phyloP scores from a whole-genome alignment of 2,113 vertebrate species.

The Philantomba maxwellii region DNA sequence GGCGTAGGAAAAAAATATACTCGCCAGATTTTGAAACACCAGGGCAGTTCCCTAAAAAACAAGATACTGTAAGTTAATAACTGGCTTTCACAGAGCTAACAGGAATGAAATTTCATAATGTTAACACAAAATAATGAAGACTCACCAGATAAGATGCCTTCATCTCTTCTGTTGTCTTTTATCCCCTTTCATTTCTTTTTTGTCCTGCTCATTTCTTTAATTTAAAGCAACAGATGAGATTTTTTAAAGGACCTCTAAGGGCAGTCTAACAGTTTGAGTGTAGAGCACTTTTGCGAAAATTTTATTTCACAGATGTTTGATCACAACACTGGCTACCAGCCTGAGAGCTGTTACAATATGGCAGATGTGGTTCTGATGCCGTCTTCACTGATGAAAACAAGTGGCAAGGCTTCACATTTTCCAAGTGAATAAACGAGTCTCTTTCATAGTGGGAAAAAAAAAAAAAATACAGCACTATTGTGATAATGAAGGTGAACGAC shows the following conservation, averaged over 20 bases:
- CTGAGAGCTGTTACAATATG: background rate
- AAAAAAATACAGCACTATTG: background rate
- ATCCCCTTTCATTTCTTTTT: background rate
- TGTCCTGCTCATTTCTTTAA: constrained; percentile 2
- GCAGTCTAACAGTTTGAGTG: background rate
- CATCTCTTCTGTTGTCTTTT: background rate
- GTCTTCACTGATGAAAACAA: background rate
- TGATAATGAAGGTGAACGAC: background rate
- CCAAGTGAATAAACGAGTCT: background rate
- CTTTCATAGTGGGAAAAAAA: background rate
- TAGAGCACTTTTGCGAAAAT: background rate
- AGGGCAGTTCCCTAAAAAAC: background rate
- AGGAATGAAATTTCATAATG: background rate
- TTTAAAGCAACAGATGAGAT: background rate
- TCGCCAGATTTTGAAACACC: constrained; percentile 15
- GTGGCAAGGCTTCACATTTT: background rate
- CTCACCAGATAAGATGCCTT: constrained; percentile 12
- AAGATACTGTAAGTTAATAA: constrained; percentile 17
- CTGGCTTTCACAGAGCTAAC: background rate
- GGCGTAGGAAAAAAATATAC: background rate
- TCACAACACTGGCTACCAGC: background rate
- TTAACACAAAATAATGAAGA: background rate
- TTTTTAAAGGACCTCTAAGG: background rate
- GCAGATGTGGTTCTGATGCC: background rate
- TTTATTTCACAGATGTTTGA: background rate